These are phyloP conservation scores for Balearica regulorum DNA, from an alignment of 2,797 vertebrate genomes.

Conservation along the genomic window DNA sequence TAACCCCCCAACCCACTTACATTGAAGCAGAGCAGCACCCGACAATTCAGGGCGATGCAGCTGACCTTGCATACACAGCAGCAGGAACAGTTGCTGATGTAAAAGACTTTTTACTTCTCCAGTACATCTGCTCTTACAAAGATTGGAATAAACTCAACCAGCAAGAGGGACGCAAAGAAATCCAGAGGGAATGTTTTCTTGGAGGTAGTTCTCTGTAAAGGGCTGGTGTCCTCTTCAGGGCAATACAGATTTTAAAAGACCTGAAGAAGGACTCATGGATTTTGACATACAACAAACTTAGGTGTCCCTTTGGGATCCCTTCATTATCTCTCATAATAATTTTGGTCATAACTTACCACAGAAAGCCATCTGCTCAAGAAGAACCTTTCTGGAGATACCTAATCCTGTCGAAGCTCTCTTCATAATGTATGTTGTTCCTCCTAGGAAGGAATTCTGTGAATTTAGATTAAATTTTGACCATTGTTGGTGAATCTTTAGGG, in stretches of 20 bases:
- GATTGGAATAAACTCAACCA: neutral
- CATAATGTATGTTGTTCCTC: neutral
- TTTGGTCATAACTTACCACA: neutral
- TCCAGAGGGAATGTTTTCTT: neutral
- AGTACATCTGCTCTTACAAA: neutral
- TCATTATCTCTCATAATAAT: neutral
- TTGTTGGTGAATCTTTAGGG: neutral
- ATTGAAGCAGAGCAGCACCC: neutral
- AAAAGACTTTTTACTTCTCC: neutral
- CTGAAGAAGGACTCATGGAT: neutral
- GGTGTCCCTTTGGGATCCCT: neutral
- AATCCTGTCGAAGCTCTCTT: neutral
- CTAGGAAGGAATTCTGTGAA: neutral
- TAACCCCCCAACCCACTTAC: neutral
- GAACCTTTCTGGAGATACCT: neutral
- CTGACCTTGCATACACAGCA: neutral
- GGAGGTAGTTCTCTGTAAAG: neutral
- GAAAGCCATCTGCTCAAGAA: neutral
- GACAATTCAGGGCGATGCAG: accelerated
- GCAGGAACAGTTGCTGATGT: neutral
- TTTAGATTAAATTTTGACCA: neutral
- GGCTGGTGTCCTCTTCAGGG: neutral
- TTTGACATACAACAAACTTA: neutral
- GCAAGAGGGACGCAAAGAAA: neutral
- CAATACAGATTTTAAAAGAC: neutral